A percentile compares a stretch with the other conserved stretches of the same genome.
These are phyloP conservation scores for Trachurus trachurus DNA, from an alignment of 2,797 vertebrate species.

Conservation along the genomic window DNA sequence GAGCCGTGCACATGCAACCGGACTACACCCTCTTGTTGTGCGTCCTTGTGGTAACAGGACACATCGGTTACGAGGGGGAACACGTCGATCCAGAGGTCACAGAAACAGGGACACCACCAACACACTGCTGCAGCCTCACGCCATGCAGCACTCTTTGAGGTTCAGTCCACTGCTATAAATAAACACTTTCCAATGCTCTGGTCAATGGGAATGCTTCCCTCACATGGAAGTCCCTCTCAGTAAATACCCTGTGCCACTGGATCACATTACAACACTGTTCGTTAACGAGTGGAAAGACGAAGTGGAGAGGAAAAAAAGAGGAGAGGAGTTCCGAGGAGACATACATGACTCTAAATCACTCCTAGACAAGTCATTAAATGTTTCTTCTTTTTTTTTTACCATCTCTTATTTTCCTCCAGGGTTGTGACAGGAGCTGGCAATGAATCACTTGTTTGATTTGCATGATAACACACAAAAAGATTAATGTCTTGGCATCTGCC, in stretches of 20 bases:
- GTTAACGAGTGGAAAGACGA: constrained; percentile 28
- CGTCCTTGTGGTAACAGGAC: constrained; percentile 34
- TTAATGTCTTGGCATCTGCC: neutral
- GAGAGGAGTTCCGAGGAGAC: neutral
- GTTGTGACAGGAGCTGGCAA: neutral
- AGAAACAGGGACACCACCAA: constrained; percentile 6
- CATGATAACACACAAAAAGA: constrained; percentile 4
- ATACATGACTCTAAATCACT: neutral
- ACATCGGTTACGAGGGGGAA: constrained; percentile 21
- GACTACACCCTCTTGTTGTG: constrained; percentile 24
- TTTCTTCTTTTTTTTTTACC: neutral
- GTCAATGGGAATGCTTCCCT: constrained; percentile 55
- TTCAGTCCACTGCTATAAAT: constrained; percentile 62
- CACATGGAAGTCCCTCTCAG: constrained; percentile 28
- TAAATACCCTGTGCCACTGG: constrained; percentile 21
- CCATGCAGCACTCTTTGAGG: constrained; percentile 8
- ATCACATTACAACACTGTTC: constrained; percentile 44
- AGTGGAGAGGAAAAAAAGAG: neutral
- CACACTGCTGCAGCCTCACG: constrained; percentile 20
- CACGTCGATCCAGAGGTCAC: constrained; percentile 28
- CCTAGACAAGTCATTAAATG: neutral
- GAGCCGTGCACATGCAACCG: constrained; percentile 20
- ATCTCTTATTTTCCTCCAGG: constrained; percentile 2
- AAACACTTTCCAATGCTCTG: constrained; percentile 43
- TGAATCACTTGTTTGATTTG: neutral